Evolutionary conservation across 2,113 vertebrate species (phyloP), one percentile per base, ranked within the genome.

Genomic region (Nicator chloris): DNA sequence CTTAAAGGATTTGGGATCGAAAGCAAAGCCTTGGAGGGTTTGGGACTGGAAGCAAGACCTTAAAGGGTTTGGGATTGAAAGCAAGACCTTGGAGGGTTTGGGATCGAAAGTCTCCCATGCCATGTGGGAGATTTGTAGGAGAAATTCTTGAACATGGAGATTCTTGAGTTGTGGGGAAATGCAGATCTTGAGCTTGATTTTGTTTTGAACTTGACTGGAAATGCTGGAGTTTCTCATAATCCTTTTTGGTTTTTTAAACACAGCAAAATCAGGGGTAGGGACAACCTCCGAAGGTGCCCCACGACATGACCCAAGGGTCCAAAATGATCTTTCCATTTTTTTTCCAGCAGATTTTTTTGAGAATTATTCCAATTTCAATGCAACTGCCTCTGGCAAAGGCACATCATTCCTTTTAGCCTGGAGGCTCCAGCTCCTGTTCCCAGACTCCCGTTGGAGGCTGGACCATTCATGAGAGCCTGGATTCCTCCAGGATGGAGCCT

Each of bases 391-490:
- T 78, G 54, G 50, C 50, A 49, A 49, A 47, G 28, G 21, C 37
- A 4, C 6, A 4, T 37, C 2, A 0, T 49, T 54, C 35, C 45
- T 64, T 50, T n/a, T 3, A 37, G 15, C 39, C 72, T 33, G 71
- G 80, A 86, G 42, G 9, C 7, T 68, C 45, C 24, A 19, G 40
- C 40, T 66, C 6, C 59, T 7, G 21, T 18, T 69, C 53, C 61
- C 70, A 79, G 64, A 13, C 8, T 80, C 54, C 54, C 2, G 35
- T 40, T 44, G 49, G 69, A 78, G 45, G 19, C 56, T 1, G 1
- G 16, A 40, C 15, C 1, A 0, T 27, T 37, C 19, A 1, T 0
- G 3, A n/a, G 44, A 45, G 26, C 44, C 21, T 71, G 59, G 31
- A 42, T 70, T 37, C 28, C 26, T 81, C 39, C 35, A 1, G 22